Evolutionary conservation across 2,888 invertebrate genomes (phyloP).

Genomic region (Drosophila ezoana): DNA sequence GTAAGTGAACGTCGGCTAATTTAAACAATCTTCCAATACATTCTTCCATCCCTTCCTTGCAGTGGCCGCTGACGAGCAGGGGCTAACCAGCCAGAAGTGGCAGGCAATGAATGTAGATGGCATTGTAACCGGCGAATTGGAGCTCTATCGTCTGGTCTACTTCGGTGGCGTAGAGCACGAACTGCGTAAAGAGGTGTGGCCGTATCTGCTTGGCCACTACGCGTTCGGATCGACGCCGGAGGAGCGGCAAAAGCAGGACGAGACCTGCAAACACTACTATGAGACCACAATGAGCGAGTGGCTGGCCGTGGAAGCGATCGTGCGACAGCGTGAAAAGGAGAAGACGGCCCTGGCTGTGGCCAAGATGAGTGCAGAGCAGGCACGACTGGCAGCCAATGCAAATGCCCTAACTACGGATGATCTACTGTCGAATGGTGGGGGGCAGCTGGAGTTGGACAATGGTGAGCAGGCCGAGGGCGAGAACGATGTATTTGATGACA

Average conservation of each 20-base stretch:
- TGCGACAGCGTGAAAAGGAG: constrained; percentile 92
- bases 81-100: constrained; percentile 93
- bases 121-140: constrained; percentile 87
- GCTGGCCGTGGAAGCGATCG: constrained; percentile 97
- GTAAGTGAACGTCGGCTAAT: constrained; percentile 78
- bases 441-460: constrained; percentile 10
- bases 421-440: constrained; percentile 28
- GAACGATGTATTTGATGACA: constrained; percentile 86
- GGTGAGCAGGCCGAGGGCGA: constrained; percentile 86
- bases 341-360: constrained; percentile 93
- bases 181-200: constrained; percentile 93
- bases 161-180: constrained; percentile 94
- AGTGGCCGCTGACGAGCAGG: constrained; percentile 88
- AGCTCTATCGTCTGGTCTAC: constrained; percentile 93
- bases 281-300: constrained; percentile 98
- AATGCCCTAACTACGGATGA: constrained; percentile 15
- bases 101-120: constrained; percentile 88
- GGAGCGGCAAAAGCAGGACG: constrained; percentile 88
- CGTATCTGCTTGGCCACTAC: constrained; percentile 94
- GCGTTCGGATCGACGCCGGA: constrained; percentile 90
- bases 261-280: constrained; percentile 90
- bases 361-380: constrained; percentile 85
- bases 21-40: neutral
- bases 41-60: constrained; percentile 6
- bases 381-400: constrained; percentile 85